Evolutionary conservation across 2,888 invertebrate genomes (phyloP).

Genomic region (Nephrotoma flavescens): DNA sequence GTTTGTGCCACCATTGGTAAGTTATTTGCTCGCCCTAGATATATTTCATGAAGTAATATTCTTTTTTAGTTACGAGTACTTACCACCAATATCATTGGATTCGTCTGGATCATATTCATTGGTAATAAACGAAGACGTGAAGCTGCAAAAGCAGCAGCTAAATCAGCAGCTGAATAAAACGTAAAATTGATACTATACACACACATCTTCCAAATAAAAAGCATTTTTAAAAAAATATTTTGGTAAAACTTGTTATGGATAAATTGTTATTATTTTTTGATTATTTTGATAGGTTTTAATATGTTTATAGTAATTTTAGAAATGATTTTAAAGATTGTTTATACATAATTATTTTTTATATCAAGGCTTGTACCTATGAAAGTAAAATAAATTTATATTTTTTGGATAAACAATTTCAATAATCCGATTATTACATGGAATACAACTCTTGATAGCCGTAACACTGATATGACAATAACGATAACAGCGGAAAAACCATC

Average conservation of each 20-base stretch:
- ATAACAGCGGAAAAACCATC: too few relatives aligned
- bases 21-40: conserved; percentile 15
- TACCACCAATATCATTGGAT: conserved; percentile 57
- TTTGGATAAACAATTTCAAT: not conserved
- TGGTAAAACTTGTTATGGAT: not conserved
- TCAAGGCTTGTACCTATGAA: not conserved
- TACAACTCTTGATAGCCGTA: too few relatives aligned
- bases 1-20: conserved; percentile 65
- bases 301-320: not conserved
- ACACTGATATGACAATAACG: too few relatives aligned
- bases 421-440: too few relatives aligned
- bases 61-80: conserved; percentile 56
- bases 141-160: conserved; percentile 5
- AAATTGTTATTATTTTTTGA: too few relatives aligned
- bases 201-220: not conserved
- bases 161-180: not conserved
- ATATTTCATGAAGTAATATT: not conserved
- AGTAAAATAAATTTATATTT: not conserved
- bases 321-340: not conserved
- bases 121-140: conserved; percentile 48
- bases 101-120: conserved; percentile 63
- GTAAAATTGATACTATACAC: not conserved
- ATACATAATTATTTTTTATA: not conserved
- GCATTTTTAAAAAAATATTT: not conserved
- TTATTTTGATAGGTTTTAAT: not conserved